Conservation (phyloP, 2,113 vertebrate genomes). For the Percopsis transmontana region DNA sequence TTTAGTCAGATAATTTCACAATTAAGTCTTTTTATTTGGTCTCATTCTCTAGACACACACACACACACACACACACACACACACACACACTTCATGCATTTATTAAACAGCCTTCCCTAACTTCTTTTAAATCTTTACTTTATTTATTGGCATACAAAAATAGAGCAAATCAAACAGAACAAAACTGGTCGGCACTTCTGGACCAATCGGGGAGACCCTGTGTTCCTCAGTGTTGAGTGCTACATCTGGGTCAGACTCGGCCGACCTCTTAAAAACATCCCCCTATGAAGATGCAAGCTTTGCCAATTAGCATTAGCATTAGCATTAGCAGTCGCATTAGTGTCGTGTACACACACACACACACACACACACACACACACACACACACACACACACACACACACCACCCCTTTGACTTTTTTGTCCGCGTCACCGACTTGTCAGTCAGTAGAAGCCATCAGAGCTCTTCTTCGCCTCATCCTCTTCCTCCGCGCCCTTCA, state of each 20-base stretch:
- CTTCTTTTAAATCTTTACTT: constrained; percentile 32
- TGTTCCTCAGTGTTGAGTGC: too few species aligned
- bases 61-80: too few species aligned
- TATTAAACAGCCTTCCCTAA: constrained; percentile 23
- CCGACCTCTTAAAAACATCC: too few species aligned
- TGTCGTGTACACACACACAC: background rate
- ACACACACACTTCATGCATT: constrained; percentile 39
- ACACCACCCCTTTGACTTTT: constrained; percentile 17
- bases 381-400: background rate
- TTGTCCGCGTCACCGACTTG: constrained; percentile 3
- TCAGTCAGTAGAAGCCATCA: constrained; percentile 22
- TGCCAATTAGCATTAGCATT: background rate
- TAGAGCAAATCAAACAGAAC: too few species aligned
- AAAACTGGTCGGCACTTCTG: too few species aligned
- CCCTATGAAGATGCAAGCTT: too few species aligned
- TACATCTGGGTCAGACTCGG: too few species aligned
- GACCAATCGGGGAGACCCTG: too few species aligned
- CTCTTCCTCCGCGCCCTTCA: constrained; percentile 52
- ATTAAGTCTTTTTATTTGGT: background rate
- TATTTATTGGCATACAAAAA: background rate
- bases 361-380: background rate
- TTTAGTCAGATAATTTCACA: background rate
- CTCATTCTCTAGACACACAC: too few species aligned
- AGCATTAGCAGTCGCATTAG: background rate
- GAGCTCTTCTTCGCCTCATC: constrained; percentile 2